phyloP scores from a whole-genome alignment of 2,113 vertebrate genomes.

The Lagenorhynchus albirostris region DNA sequence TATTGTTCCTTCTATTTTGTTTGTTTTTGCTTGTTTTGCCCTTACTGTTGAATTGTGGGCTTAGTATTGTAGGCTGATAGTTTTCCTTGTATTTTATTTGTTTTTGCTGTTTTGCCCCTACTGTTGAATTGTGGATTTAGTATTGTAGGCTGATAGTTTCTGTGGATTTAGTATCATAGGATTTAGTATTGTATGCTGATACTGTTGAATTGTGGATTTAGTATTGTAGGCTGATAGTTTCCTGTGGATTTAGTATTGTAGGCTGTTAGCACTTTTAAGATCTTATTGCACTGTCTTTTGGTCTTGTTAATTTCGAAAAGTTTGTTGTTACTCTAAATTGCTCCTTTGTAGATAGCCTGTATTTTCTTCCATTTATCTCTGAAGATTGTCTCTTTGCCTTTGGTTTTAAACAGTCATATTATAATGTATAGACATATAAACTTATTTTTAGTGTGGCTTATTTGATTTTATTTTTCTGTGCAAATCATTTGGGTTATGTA shows the following conservation, averaged over 20 bases:
- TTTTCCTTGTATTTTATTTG: background rate
- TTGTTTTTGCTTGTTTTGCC: background rate
- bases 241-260: background rate
- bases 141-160: background rate
- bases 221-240: background rate
- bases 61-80: background rate
- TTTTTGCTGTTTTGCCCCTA: background rate
- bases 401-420: background rate
- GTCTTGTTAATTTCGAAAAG: conserved; percentile 16
- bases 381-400: background rate
- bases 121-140: background rate
- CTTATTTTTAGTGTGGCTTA: background rate
- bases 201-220: background rate
- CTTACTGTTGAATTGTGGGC: background rate
- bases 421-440: background rate
- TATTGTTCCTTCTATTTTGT: background rate
- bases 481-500: background rate
- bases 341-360: background rate
- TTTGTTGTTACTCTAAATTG: background rate
- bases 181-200: background rate
- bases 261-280: background rate
- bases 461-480: background rate
- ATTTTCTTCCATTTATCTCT: conserved; percentile 24
- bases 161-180: background rate
- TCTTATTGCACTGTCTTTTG: background rate